These are phyloP conservation scores for Chloroceryle inda DNA, from an alignment of 2,797 vertebrate genomes.

Conservation along the genomic window DNA sequence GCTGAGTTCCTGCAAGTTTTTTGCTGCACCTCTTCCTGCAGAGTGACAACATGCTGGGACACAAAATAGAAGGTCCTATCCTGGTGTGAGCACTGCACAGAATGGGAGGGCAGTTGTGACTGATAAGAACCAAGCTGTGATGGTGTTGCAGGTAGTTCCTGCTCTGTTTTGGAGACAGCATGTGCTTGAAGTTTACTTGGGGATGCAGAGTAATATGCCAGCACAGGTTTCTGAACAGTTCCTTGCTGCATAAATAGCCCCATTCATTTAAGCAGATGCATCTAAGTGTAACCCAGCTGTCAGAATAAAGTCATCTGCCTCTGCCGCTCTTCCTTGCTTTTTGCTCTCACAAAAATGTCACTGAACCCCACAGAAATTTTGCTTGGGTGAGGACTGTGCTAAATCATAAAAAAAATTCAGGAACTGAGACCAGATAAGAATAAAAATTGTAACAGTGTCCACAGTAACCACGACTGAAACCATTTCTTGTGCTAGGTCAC, in stretches of 20 bases:
- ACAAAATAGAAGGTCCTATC: conserved; percentile 6
- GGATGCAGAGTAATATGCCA: neutral
- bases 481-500: neutral
- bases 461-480: neutral
- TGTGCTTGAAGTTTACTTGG: conserved; percentile 3
- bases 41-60: neutral
- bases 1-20: neutral
- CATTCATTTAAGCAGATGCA: neutral
- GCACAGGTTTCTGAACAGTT: neutral
- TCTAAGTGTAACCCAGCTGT: neutral
- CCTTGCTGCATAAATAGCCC: neutral
- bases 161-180: neutral
- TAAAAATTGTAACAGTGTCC: neutral
- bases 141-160: neutral
- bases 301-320: neutral
- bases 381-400: neutral
- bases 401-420: neutral
- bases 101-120: neutral
- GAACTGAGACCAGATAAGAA: neutral
- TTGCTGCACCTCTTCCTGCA: neutral
- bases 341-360: neutral
- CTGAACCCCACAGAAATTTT: neutral
- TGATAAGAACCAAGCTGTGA: neutral
- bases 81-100: neutral
- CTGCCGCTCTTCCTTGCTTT: neutral